Evolutionary conservation across 2,113 vertebrate genomes (phyloP), one percentile per base, ranked within the genome.

Genomic region (Lamprologus speciosus): DNA sequence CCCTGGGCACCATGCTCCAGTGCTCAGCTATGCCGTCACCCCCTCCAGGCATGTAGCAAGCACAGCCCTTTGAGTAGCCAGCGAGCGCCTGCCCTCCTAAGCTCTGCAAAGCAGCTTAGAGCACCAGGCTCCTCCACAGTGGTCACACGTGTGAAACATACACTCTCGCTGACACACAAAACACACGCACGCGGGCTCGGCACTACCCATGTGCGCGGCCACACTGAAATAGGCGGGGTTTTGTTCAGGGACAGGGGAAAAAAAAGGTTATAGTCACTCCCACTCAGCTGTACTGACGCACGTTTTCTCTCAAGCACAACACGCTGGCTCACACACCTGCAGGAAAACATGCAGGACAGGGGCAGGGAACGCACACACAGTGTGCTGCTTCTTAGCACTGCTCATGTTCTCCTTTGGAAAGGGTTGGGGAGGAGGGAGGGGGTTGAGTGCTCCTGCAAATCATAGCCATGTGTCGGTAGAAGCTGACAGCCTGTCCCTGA

Each of bases 141-240:
- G 91, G 87, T 82, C 95, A 95, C 96, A 96, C 92, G 96, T 96
- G 95, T 94, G 91, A 94, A 95, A 93, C 86, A 85, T 94, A 94
- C 89, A 91, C 91, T 86, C 83, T 89, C 19, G 31, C 89, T 82
- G 79, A 90, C 93, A 93, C 92, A 93, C 86, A 92, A 82, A 68
- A 89, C 92, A 87, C 93, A 91, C 21, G 87, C 85, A 54, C 54
- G 63, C 26, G 23, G 85, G 82, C 86, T 45, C 21, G 10, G 26
- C 73, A 6, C 82, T 28, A 42, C 65, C 89, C 26, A 26, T 89
- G 42, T 89, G 87, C 81, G 5, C 9, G 75, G 75, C 84, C 85
- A 88, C 84, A 87, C 60, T 31, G 79, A 82, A 80, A 9, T 5
- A 19, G 93, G 93, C 33, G 90, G 93, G 31, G 88, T 87, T 68